These are phyloP conservation scores for Musca vetustissima DNA, from an alignment of 1,140 invertebrate genomes.

Conservation along the genomic window DNA sequence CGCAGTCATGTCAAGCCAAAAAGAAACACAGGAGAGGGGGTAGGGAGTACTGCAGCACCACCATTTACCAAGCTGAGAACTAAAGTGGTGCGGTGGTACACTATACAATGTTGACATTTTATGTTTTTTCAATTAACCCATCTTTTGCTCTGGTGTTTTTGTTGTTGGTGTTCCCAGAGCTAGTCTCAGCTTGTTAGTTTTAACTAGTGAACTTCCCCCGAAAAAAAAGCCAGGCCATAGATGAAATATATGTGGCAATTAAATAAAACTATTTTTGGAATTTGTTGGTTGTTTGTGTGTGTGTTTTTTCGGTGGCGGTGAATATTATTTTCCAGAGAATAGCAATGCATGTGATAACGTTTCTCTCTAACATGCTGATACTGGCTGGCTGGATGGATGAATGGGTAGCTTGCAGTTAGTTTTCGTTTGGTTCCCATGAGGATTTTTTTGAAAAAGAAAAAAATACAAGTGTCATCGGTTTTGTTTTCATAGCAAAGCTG, in stretches of 20 bases:
- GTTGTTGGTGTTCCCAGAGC: not conserved
- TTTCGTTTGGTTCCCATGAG: too few species aligned
- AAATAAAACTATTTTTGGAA: not conserved
- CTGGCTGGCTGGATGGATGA: too few species aligned
- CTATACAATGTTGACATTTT: not conserved
- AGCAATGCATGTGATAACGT: too few species aligned
- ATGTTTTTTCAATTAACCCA: conserved; percentile 13
- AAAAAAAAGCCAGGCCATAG: not conserved
- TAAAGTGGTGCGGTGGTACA: not conserved
- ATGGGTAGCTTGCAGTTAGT: too few species aligned
- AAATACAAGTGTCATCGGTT: too few species aligned
- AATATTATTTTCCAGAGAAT: too few species aligned
- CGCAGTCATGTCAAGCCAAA: not conserved
- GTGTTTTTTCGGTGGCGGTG: too few species aligned
- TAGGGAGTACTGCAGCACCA: not conserved
- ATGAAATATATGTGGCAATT: not conserved
- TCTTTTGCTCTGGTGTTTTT: not conserved
- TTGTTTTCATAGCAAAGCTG: too few species aligned
- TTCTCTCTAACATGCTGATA: too few species aligned
- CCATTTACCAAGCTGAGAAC: too few species aligned
- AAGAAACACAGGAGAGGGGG: not conserved
- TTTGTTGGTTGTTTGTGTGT: too few species aligned
- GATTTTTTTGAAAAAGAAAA: too few species aligned
- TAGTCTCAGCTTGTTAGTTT: not conserved
- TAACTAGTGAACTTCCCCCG: not conserved